Percentiles rank a stretch among this genome's conserved stretches.
Conservation (phyloP, 2,888 invertebrate genomes). For the Geophilus truncorum region DNA sequence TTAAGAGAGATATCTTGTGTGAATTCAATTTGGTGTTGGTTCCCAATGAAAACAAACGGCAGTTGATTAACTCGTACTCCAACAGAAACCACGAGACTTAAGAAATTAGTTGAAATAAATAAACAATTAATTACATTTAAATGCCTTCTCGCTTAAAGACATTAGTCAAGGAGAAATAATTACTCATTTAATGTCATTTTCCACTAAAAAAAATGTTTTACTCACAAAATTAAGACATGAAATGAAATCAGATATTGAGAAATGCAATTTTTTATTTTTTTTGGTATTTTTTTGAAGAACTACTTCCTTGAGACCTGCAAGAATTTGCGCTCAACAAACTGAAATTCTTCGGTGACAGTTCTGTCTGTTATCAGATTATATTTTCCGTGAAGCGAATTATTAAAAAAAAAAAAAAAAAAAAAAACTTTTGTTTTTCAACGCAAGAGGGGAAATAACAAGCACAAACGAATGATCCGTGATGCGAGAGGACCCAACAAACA, state of each 20-base stretch:
- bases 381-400: not conserved
- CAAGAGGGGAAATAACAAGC: not conserved
- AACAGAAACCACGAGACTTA: not conserved
- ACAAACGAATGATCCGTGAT: not conserved
- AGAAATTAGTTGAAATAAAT: not conserved
- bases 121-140: not conserved
- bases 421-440: not conserved
- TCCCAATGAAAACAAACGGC: not conserved
- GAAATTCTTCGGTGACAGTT: not conserved
- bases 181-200: not conserved
- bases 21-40: conserved; percentile 1
- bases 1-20: not conserved
- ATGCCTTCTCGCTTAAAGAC: not conserved
- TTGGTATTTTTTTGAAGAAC: not conserved
- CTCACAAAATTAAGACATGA: not conserved
- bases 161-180: not conserved
- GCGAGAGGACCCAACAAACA: not conserved
- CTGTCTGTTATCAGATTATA: conserved; percentile 11
- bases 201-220: not conserved
- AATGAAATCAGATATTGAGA: not conserved
- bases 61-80: not conserved
- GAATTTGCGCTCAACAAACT: conserved; percentile 7
- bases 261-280: not conserved
- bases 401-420: not conserved
- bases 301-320: not conserved